Percentiles rank a stretch among this genome's conserved stretches.
Conservation (phyloP, 2,888 invertebrate genomes). For the Punctoribates punctum region DNA sequence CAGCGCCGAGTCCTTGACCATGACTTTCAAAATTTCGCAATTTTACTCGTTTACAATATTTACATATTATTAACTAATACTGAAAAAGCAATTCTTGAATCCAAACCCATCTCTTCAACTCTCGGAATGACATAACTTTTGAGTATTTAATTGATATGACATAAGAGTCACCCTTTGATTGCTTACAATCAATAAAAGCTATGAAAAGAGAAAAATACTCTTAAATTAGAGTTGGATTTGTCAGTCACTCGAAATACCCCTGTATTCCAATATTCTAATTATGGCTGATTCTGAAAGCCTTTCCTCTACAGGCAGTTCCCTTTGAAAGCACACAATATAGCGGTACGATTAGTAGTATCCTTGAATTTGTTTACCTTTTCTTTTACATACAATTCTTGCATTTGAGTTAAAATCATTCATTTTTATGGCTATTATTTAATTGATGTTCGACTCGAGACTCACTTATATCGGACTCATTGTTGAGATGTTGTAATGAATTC, state of each 20-base stretch:
- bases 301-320: not conserved
- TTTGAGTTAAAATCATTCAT: not conserved
- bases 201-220: too few species aligned
- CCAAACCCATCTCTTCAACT: too few species aligned
- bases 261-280: too few species aligned
- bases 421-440: not conserved
- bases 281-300: not conserved
- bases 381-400: not conserved
- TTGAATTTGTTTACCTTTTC: slow-evolving; percentile 24
- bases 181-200: not conserved
- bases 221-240: too few species aligned
- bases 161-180: not conserved
- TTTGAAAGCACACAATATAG: not conserved
- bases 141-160: not conserved
- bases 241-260: too few species aligned
- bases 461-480: not conserved
- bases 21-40: not conserved
- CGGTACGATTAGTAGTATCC: not conserved
- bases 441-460: not conserved
- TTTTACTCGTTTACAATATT: not conserved
- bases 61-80: too few species aligned
- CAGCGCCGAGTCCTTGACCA: slow-evolving; percentile 13
- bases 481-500: slow-evolving; percentile 13
- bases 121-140: too few species aligned
- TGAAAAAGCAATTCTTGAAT: too few species aligned